phyloP scores from a whole-genome alignment of 2,113 vertebrate genomes.

The Paracanthobrama guichenoti region DNA sequence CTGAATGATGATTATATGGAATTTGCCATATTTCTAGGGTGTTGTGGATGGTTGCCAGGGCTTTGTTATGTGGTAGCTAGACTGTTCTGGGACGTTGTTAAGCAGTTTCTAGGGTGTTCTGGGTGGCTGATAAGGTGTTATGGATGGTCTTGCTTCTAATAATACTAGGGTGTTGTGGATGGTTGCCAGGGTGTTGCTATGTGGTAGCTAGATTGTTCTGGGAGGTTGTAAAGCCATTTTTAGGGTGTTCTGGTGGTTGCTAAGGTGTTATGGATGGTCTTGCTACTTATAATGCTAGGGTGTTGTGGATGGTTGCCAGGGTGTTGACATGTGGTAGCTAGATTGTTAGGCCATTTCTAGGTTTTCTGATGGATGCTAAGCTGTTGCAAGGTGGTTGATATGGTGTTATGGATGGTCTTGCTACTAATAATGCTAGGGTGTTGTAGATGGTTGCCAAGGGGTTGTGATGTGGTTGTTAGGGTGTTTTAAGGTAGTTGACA shows the following conservation, averaged over 20 bases:
- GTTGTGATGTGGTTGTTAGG: neutral
- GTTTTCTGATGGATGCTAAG: neutral
- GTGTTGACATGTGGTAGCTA: neutral
- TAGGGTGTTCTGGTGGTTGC: neutral
- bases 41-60: neutral
- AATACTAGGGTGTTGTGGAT: neutral
- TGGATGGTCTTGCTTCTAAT: neutral
- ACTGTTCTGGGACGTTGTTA: neutral
- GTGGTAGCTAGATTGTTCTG: neutral
- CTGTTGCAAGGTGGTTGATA: neutral
- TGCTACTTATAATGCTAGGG: neutral
- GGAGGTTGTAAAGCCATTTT: neutral
- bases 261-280: neutral
- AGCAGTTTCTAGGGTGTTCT: neutral
- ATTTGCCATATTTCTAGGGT: neutral
- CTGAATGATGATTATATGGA: neutral
- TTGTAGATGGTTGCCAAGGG: neutral
- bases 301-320: neutral
- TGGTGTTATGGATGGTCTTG: neutral
- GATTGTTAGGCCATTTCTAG: neutral
- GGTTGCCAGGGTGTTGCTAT: neutral
- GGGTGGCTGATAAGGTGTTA: neutral
- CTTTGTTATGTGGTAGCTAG: neutral
- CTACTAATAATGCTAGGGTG: neutral
- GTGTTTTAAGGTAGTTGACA: neutral